Evolutionary conservation across 2,888 invertebrate species (phyloP), one percentile per base, ranked within the genome.

Genomic region (Cephalotes varians): DNA sequence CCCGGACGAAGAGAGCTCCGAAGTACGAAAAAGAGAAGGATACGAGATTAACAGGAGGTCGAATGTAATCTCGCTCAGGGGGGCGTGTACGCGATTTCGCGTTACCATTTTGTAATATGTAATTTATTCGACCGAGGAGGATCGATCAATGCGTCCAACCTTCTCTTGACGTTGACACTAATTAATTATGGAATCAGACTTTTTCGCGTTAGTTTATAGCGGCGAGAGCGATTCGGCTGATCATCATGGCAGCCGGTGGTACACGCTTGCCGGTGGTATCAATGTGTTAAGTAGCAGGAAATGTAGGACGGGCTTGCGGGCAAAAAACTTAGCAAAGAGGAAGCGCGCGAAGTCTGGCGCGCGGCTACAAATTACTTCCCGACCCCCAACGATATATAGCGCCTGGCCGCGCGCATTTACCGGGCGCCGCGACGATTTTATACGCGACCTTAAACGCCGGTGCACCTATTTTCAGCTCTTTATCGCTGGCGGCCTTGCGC

Each of bases 401-500:
- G 25, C 74, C 71, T 7, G 37, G 47, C 28, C 64, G 47, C 65
- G 25, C 44, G 25, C 62, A 81, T 85, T 83, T 47, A 84, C 62
- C 40, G 10, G 37, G 76, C 28, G 72, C 51, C 58, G 56, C 60
- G 69, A 76, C 82, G 86, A 89, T 89, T 86, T 88, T 81, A 85
- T 86, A 82, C 83, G 83, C 82, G 84, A 85, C 89, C 87, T 89
- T 89, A 88, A 91, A 88, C 86, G 88, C 69, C 84, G 81, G 76
- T 58, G 31, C 54, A 71, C 65, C 85, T 86, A 84, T 84, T 77
- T 76, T 83, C 81, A 58, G 37, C 62, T 54, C 77, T 86, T 85
- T 87, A 84, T 84, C 86, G 65, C 69, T 9, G 67, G 37, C 28
- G 28, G 25, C 65, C 18, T 67, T 40, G n/a, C 34, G 18, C 44